Evolutionary conservation across 2,797 vertebrate species (phyloP).

Genomic region (Melanotaenia boesemani): DNA sequence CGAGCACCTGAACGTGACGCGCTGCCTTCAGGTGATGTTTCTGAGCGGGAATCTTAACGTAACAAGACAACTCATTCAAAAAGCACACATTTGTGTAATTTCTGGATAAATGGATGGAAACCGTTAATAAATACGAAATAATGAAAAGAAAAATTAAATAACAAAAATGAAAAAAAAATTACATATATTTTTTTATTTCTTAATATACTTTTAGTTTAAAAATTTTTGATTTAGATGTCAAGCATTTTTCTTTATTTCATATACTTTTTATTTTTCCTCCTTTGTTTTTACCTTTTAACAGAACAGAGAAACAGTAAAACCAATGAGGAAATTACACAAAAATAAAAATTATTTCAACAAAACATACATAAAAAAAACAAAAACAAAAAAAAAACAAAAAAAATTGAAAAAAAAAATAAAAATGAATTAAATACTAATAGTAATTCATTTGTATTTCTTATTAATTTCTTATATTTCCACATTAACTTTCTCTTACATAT

Average conservation of each 20-base stretch:
- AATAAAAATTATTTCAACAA: neutral
- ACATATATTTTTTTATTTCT: neutral
- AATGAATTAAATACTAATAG: neutral
- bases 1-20: slow-evolving; percentile 71
- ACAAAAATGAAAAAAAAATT: neutral
- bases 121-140: neutral
- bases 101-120: neutral
- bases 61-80: slow-evolving; percentile 10
- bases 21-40: slow-evolving; percentile 65
- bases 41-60: slow-evolving; percentile 30
- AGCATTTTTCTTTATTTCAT: neutral
- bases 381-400: neutral
- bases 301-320: neutral
- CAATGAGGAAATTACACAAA: neutral
- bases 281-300: neutral
- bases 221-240: neutral
- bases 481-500: too few species aligned
- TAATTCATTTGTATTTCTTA: neutral
- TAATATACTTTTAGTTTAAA: neutral
- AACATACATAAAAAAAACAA: neutral
- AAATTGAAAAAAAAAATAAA: neutral
- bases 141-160: neutral
- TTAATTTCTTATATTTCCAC: neutral
- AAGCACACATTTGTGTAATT: slow-evolving; percentile 8
- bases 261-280: neutral